A percentile compares a stretch with the other conserved stretches of the same genome.
Evolutionary conservation across 92 coral and sea anemone species (phyloP).

Genomic region (Heteractis magnifica): DNA sequence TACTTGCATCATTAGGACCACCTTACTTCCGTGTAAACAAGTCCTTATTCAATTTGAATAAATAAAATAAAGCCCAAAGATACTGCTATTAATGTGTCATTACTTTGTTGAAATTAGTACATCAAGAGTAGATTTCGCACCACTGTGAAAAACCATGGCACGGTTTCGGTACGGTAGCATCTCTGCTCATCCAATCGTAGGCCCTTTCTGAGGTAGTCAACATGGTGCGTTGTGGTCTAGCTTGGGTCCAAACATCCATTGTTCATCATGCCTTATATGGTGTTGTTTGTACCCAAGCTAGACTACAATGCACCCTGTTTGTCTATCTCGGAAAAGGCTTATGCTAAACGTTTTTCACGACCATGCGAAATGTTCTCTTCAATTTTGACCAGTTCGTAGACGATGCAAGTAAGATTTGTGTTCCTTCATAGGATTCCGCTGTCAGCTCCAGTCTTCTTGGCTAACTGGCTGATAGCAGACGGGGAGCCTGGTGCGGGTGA

Average conservation of each 20-base stretch:
- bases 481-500: constrained; percentile 67
- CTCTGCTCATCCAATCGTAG: background rate
- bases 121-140: background rate
- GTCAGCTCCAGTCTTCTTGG: constrained; percentile 69
- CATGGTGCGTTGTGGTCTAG: too few species aligned
- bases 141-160: background rate
- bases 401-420: background rate
- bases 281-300: background rate
- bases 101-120: background rate
- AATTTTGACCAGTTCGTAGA: background rate
- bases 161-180: background rate
- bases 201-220: too few species aligned
- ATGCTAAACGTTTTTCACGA: background rate
- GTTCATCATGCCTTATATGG: background rate
- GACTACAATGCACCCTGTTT: too few species aligned
- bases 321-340: too few species aligned
- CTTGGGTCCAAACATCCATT: too few species aligned
- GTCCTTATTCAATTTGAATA: too few species aligned
- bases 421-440: constrained; percentile 78
- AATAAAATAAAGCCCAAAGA: background rate
- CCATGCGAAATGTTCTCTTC: background rate
- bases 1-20: too few species aligned
- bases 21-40: too few species aligned
- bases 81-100: background rate
- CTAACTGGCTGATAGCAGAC: constrained; percentile 85